Conservation (phyloP, 2,888 invertebrate species). For the Amphipyra berbera region DNA sequence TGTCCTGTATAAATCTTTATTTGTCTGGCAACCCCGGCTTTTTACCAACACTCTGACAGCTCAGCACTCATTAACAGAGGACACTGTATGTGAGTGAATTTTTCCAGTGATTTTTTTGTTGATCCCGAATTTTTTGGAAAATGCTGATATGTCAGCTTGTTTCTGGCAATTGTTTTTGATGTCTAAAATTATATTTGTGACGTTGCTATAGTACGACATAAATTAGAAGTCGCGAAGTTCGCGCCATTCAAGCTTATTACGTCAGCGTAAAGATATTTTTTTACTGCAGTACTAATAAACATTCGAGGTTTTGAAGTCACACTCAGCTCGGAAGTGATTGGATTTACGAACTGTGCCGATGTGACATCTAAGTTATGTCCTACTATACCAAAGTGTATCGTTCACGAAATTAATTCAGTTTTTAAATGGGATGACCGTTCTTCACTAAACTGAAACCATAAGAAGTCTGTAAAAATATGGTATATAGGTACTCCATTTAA, state of each 20-base stretch:
- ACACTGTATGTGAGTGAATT: conserved; percentile 43
- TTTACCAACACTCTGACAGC: conserved; percentile 63
- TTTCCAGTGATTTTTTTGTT: conserved; percentile 43
- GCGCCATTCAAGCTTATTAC: too few relatives aligned
- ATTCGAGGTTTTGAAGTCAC: too few relatives aligned
- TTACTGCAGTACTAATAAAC: too few relatives aligned
- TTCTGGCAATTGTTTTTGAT: conserved; percentile 40
- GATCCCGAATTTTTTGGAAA: conserved; percentile 27
- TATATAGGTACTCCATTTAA: background rate
- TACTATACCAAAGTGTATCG: background rate
- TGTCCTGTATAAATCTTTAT: conserved; percentile 75
- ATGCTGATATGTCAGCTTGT: conserved; percentile 35
- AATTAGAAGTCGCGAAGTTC: too few relatives aligned
- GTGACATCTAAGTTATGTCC: too few relatives aligned
- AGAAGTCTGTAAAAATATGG: too few relatives aligned
- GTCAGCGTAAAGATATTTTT: too few relatives aligned
- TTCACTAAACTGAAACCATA: background rate
- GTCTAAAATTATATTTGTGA: background rate
- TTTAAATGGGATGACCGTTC: too few relatives aligned
- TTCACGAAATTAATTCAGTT: too few relatives aligned
- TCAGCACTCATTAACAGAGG: conserved; percentile 58
- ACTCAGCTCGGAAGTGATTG: too few relatives aligned
- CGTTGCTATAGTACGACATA: too few relatives aligned
- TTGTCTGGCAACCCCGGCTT: conserved; percentile 63
- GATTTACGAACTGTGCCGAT: too few relatives aligned